phyloP scores from a whole-genome alignment of 1,140 invertebrate genomes.

The Sitodiplosis mosellana region DNA sequence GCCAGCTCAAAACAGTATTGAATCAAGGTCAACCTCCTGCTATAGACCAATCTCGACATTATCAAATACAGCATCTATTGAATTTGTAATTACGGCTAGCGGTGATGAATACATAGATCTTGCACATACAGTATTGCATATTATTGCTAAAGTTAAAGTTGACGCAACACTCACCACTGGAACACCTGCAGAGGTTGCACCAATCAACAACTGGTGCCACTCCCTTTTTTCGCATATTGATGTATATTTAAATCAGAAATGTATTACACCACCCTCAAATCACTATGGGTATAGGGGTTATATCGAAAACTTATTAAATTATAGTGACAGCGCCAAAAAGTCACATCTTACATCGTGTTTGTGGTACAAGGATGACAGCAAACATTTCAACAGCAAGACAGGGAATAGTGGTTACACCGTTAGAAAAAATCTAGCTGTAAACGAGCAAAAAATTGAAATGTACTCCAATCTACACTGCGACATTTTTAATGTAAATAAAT shows the following conservation, averaged over 20 bases:
- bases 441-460: no score
- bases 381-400: not conserved
- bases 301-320: not conserved
- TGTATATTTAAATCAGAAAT: not conserved
- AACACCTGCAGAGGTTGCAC: not conserved
- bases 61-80: not conserved
- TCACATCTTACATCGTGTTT: not conserved
- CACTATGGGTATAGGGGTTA: not conserved
- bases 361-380: not conserved
- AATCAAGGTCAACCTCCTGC: not conserved
- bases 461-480: not conserved
- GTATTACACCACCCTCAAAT: not conserved
- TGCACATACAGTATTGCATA: not conserved
- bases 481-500: conserved; percentile 20
- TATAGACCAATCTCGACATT: not conserved
- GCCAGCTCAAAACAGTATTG: not conserved
- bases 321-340: not conserved
- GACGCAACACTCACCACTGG: not conserved
- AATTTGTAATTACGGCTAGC: not conserved
- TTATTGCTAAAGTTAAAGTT: not conserved
- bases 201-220: not conserved
- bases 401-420: not conserved
- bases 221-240: not conserved
- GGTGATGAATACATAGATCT: not conserved
- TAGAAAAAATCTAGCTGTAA: not conserved